These are phyloP conservation scores for Echiichthys vipera DNA, from an alignment of 2,797 vertebrate species.

Conservation along the genomic window DNA sequence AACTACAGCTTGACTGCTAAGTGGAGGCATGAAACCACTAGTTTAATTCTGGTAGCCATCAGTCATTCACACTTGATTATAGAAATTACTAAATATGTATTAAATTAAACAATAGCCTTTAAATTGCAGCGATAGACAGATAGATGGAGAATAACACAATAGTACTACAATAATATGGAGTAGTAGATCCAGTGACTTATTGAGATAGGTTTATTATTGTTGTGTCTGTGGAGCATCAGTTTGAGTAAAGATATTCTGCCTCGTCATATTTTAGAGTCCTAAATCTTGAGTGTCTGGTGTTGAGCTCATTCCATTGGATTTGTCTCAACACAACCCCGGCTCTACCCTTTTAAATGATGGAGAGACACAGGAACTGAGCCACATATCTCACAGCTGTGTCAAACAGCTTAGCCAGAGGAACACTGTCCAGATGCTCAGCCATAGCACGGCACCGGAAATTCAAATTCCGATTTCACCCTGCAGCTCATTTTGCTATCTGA, in stretches of 20 bases:
- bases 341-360: constrained; percentile 48
- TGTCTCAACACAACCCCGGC: constrained; percentile 42
- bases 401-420: constrained; percentile 73
- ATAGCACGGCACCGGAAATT: constrained; percentile 59
- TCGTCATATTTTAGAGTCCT: constrained; percentile 26
- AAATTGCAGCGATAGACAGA: background rate
- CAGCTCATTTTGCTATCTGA: constrained; percentile 48
- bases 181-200: background rate
- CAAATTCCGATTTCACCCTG: constrained; percentile 44
- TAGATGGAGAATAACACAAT: background rate
- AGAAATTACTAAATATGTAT: background rate
- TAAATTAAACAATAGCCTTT: background rate
- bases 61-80: background rate
- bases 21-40: too few relatives aligned
- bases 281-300: constrained; percentile 13
- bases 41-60: too few relatives aligned
- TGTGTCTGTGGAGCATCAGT: background rate
- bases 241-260: background rate
- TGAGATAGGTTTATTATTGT: background rate
- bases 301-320: constrained; percentile 12
- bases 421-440: constrained; percentile 78
- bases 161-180: background rate
- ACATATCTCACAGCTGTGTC: constrained; percentile 72
- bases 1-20: too few relatives aligned
- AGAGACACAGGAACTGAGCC: constrained; percentile 56